phyloP scores from a whole-genome alignment of 2,797 vertebrate species.

The Apogon talboti region DNA sequence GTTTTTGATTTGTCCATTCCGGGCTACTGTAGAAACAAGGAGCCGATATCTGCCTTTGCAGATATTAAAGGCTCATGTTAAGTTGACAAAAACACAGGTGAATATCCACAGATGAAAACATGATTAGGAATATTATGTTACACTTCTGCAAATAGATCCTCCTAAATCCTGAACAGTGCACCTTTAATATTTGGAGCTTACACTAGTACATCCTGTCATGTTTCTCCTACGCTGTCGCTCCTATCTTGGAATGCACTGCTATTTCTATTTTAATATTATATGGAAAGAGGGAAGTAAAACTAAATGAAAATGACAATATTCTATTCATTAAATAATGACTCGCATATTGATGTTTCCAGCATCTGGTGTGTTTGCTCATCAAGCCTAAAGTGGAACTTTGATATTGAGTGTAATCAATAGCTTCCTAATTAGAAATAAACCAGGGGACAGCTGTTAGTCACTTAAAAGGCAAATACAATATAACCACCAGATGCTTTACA shows the following conservation, averaged over 20 bases:
- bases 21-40: no score
- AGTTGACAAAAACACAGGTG: no score
- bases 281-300: slow-evolving; percentile 39
- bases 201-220: neutral
- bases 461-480: slow-evolving; percentile 74
- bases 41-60: no score
- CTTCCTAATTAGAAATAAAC: slow-evolving; percentile 76
- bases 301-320: slow-evolving; percentile 51
- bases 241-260: slow-evolving; percentile 31
- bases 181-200: no score
- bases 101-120: no score
- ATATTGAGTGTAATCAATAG: slow-evolving; percentile 77
- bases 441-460: slow-evolving; percentile 74
- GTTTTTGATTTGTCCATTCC: no score
- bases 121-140: no score
- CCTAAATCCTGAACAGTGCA: no score
- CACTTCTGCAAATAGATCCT: no score
- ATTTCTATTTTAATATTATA: slow-evolving; percentile 27
- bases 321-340: slow-evolving; percentile 64
- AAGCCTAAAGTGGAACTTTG: slow-evolving; percentile 59
- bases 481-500: slow-evolving; percentile 72
- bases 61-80: no score
- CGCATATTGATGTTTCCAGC: slow-evolving; percentile 63
- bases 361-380: slow-evolving; percentile 72
- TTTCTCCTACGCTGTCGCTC: neutral